These are phyloP conservation scores for Caiman crocodilus DNA, from an alignment of 2,797 vertebrate species.

Conservation along the genomic window DNA sequence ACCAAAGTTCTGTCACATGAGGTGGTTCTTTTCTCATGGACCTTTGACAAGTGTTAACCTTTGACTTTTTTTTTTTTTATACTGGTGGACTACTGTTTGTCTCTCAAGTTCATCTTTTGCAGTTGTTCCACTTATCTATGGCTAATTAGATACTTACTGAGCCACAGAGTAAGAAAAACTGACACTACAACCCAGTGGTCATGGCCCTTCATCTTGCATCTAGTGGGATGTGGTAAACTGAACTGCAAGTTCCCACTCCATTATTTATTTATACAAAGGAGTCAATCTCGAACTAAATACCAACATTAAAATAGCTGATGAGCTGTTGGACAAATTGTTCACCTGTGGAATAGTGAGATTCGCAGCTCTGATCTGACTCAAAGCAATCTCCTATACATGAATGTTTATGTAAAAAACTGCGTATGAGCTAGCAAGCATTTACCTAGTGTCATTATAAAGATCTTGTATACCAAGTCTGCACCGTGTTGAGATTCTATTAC, in stretches of 20 bases:
- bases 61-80: too few relatives aligned
- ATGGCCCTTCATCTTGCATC: background rate
- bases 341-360: background rate
- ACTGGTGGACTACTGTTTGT: too few relatives aligned
- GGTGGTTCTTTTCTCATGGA: too few relatives aligned
- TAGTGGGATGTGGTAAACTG: fast-evolving
- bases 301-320: background rate
- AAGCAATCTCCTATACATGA: too few relatives aligned
- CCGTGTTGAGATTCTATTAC: too few relatives aligned
- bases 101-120: background rate
- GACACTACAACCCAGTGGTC: background rate
- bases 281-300: background rate
- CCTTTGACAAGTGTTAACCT: too few relatives aligned
- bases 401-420: too few relatives aligned
- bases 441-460: too few relatives aligned
- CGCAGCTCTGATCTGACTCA: background rate
- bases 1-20: too few relatives aligned
- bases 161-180: background rate
- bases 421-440: too few relatives aligned
- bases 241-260: background rate
- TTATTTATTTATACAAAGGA: background rate
- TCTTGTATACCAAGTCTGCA: too few relatives aligned
- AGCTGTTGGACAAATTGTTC: background rate
- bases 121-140: background rate
- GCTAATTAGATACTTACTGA: fast-evolving